Percentiles rank a stretch among this genome's conserved stretches.
These are phyloP conservation scores for Intellagama lesueurii DNA, from an alignment of 2,797 vertebrate species.

Conservation along the genomic window DNA sequence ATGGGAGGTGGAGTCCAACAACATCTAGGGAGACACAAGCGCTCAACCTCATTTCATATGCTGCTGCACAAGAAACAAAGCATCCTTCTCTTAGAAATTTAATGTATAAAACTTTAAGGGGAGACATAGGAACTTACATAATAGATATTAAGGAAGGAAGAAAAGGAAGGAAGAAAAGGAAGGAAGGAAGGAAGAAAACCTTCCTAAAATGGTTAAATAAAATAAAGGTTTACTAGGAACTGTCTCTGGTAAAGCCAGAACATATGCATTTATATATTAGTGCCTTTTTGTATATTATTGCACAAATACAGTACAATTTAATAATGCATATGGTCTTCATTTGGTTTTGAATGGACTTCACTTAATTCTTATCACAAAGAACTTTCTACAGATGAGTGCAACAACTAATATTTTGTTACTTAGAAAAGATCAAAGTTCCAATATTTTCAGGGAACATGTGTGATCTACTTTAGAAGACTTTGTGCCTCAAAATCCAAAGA, in stretches of 20 bases:
- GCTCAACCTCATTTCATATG: neutral
- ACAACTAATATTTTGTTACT: conserved; percentile 37
- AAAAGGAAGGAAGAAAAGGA: too few species aligned
- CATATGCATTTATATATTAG: neutral
- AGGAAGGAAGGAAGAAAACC: neutral
- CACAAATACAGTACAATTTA: conserved; percentile 7
- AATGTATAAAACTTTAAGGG: neutral
- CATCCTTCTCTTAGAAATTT: neutral
- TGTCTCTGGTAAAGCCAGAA: neutral
- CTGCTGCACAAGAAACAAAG: neutral
- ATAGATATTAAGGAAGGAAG: neutral
- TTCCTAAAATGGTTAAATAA: neutral
- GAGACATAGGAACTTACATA: neutral
- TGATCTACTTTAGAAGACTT: conserved; percentile 20
- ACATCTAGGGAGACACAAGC: too few species aligned
- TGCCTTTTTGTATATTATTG: conserved; percentile 10
- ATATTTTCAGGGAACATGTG: conserved; percentile 37
- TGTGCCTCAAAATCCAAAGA: conserved; percentile 1
- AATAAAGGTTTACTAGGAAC: neutral
- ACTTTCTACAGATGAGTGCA: conserved; percentile 26
- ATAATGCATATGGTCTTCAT: conserved; percentile 32
- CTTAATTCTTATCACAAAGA: conserved; percentile 34
- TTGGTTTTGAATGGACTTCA: conserved; percentile 41
- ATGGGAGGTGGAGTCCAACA: neutral
- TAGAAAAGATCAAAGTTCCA: conserved; percentile 38